Evolutionary conservation across 2,888 invertebrate genomes (phyloP).

Genomic region (Epinotia demarniana): DNA sequence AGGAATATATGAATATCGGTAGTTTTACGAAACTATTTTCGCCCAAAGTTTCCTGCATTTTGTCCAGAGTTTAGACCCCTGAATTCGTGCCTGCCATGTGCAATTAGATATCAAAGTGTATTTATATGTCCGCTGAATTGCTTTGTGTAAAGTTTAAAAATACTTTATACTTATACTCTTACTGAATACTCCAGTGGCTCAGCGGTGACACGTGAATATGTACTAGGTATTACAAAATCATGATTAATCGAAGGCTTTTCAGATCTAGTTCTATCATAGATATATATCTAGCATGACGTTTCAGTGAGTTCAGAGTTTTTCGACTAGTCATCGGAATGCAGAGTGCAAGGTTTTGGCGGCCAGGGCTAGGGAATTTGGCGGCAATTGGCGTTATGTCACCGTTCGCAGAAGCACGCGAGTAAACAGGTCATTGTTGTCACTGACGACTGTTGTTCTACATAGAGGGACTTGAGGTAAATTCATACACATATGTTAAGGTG

Average conservation of each 20-base stretch:
- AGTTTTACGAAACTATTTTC: no score
- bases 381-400: constrained; percentile 28
- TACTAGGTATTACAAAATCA: not conserved
- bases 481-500: not conserved
- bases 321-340: constrained; percentile 18
- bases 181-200: no score
- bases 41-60: no score
- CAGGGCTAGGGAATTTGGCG: constrained; percentile 19
- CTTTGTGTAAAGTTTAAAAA: no score
- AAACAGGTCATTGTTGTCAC: constrained; percentile 12
- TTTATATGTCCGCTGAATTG: no score
- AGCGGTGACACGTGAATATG: no score
- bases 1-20: no score
- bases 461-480: not conserved
- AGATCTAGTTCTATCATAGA: not conserved
- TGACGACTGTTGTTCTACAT: not conserved
- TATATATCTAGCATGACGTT: not conserved
- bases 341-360: constrained; percentile 40
- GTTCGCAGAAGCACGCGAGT: constrained; percentile 18
- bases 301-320: not conserved
- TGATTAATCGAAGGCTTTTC: not conserved
- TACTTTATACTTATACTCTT: no score
- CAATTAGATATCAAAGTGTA: no score
- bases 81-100: no score
- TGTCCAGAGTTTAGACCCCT: no score